These are phyloP conservation scores for Aquatica leii DNA, from an alignment of 2,888 invertebrate species.

Conservation along the genomic window DNA sequence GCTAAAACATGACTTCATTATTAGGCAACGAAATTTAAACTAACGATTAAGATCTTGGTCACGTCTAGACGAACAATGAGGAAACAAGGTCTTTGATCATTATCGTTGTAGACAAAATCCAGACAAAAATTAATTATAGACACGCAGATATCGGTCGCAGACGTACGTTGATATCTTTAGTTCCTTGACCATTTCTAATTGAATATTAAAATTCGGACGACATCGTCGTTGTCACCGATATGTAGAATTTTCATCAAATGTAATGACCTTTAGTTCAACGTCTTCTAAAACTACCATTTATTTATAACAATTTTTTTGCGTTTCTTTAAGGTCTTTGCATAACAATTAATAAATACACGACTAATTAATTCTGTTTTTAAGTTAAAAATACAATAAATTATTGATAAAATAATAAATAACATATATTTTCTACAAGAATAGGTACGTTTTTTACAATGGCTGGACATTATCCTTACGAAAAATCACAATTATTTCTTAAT, in stretches of 20 bases:
- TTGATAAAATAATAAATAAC: slow-evolving; percentile 1
- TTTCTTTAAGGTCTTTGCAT: neutral
- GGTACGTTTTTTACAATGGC: slow-evolving; percentile 9
- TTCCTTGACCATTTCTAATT: too few species aligned
- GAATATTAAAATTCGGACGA: too few species aligned
- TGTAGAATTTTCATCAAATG: too few species aligned
- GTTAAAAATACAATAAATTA: neutral
- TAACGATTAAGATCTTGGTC: slow-evolving; percentile 2
- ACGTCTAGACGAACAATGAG: slow-evolving; percentile 5
- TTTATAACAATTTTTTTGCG: too few species aligned
- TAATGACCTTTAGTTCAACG: too few species aligned
- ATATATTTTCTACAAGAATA: slow-evolving; percentile 2
- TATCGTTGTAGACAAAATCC: too few species aligned
- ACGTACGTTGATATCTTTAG: too few species aligned
- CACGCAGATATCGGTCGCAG: too few species aligned
- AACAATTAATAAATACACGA: neutral
- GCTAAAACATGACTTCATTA: neutral
- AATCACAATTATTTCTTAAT: slow-evolving; percentile 11
- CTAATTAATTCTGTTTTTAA: neutral
- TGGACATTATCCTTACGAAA: neutral
- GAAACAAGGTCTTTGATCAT: neutral
- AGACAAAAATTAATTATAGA: too few species aligned
- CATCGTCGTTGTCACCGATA: too few species aligned
- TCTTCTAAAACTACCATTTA: too few species aligned
- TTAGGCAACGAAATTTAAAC: neutral